A percentile compares a stretch with the other conserved stretches of the same genome.
phyloP scores from a whole-genome alignment of 2,113 vertebrate species.

The Hippocampus abdominalis region DNA sequence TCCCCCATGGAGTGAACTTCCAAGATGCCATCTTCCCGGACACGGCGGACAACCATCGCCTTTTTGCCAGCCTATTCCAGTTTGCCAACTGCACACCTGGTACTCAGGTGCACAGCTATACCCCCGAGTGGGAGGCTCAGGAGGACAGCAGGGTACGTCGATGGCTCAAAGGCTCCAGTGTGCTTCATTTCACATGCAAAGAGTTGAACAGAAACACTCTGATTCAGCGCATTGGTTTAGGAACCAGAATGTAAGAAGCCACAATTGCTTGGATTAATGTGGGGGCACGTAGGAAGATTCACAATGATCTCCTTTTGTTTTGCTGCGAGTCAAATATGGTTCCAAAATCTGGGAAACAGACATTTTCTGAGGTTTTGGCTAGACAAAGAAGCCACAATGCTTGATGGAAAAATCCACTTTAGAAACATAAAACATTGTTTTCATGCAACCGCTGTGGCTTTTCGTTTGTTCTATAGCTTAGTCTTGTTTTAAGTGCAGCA shows the following conservation, averaged over 20 bases:
- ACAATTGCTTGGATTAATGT: conserved; percentile 4
- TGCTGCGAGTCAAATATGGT: conserved; percentile 19
- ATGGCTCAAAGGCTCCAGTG: not conserved
- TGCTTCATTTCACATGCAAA: conserved; percentile 1
- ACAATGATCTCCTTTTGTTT: conserved; percentile 28
- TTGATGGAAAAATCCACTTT: conserved; percentile 22
- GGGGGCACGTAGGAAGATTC: conserved; percentile 15
- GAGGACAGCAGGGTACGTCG: conserved; percentile 78
- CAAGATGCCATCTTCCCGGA: conserved; percentile 81
- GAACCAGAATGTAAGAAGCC: conserved; percentile 6
- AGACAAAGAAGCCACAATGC: conserved; percentile 29
- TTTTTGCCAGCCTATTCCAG: conserved; percentile 81
- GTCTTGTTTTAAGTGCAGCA: conserved; percentile 4
- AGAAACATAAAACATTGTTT: not conserved
- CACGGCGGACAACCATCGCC: conserved; percentile 74
- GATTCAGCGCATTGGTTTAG: conserved; percentile 10
- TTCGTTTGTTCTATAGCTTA: conserved; percentile 10
- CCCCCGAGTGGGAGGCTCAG: conserved; percentile 76
- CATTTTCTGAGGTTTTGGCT: conserved; percentile 42
- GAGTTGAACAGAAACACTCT: conserved; percentile 8
- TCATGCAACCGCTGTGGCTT: conserved; percentile 7
- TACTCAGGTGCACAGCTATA: conserved; percentile 74
- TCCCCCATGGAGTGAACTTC: conserved; percentile 82
- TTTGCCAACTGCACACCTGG: conserved; percentile 79
- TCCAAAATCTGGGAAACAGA: conserved; percentile 35